Percentiles rank a stretch among this genome's conserved stretches.
Conservation (phyloP, 2,888 invertebrate species). For the Conus canariensis region DNA sequence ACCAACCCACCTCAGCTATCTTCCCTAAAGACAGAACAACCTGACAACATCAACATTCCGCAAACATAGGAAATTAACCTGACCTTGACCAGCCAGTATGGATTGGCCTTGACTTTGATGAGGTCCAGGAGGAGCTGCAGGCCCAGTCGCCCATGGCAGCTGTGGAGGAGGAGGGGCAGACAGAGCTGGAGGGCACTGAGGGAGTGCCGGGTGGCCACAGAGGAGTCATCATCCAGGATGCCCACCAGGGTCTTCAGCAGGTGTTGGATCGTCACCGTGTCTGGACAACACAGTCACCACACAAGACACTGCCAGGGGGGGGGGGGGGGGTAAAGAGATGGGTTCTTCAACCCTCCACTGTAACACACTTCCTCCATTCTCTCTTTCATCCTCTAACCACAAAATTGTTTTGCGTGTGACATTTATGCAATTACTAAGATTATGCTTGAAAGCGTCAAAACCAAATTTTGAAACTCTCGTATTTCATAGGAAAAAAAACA, state of each 20-base stretch:
- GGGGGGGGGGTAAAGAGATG: background rate
- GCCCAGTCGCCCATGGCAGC: slow-evolving; percentile 82
- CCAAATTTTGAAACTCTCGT: no score
- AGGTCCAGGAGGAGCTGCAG: slow-evolving; percentile 84
- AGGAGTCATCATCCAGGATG: slow-evolving; percentile 82
- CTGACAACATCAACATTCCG: no score
- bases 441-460: no score
- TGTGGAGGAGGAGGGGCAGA: slow-evolving; percentile 83
- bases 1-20: no score
- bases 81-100: slow-evolving; percentile 92
- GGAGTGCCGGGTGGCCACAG: slow-evolving; percentile 87
- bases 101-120: slow-evolving; percentile 85
- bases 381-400: background rate
- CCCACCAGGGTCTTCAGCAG: slow-evolving; percentile 72
- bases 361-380: background rate
- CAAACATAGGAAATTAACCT: no score
- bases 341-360: background rate
- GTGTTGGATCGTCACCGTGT: slow-evolving; percentile 60
- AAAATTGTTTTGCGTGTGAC: background rate
- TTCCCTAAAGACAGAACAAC: no score
- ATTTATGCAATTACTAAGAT: no score
- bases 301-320: background rate
- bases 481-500: no score
- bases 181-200: slow-evolving; percentile 84
- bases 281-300: slow-evolving; percentile 45